Evolutionary conservation across 2,888 invertebrate genomes (phyloP), one percentile per base, ranked within the genome.

Genomic region (Agrotis clavis): DNA sequence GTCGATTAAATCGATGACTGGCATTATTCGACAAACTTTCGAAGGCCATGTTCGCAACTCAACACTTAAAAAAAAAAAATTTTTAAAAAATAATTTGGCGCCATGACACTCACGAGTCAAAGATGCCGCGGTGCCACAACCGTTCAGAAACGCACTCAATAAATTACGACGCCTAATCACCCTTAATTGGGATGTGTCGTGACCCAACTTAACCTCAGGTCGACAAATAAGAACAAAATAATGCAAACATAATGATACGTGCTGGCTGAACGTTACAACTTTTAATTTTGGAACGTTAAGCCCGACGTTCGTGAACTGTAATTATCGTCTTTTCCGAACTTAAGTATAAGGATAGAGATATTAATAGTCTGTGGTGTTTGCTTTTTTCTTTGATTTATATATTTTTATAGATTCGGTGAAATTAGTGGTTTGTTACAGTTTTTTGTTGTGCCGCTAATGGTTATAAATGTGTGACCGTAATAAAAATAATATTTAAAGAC

Each of bases 261-360:
- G 92, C 90, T 87, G 90, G 90, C 89, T 88, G 87, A 89, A 91
- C 86, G 84, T 87, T 89, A 89, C 89, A 90, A 91, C 93, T 95
- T 95, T 95, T 95, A 95, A 95, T 94, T 94, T 93, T 90, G 88
- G 89, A 94, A 94, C 94, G 92, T 94, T 93, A 93, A 91, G 87
- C 88, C 90, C 90, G 87, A 85, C 88, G 90, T 90, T 88, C 88
- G 89, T 89, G 89, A 90, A 91, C 95, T 93, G 93, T 96, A 95
- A 96, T 96, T 96, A 96, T 94, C 93, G 89, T 91, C 90, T 90
- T 93, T 86, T 91, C 92, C 90, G 92, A 92, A 92, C 82, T 91
- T 95, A 96, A 95, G 94, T 95, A 96, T 94, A 95, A 91, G 95
- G 95, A 96, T 96, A 95, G 94, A 96, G 95, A 95, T 95, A 95